Conservation (phyloP, 2,888 invertebrate genomes). For the Caenorhabditis auriculariae region DNA sequence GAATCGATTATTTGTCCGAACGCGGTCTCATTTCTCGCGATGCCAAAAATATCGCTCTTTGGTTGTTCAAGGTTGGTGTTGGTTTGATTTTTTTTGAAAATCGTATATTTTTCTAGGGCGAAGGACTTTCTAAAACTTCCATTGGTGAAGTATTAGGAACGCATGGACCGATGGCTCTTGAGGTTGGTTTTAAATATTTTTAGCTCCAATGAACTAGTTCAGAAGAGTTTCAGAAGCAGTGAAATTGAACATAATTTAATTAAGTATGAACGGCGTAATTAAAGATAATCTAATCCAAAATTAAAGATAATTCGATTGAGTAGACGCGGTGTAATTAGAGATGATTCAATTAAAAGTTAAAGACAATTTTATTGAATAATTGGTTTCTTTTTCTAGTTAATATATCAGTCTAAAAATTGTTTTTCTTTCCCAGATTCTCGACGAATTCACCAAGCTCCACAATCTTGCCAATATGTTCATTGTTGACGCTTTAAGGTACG, state of each 20-base stretch:
- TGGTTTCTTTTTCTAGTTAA: neutral
- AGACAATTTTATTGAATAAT: too few species aligned
- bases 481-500: slow-evolving; percentile 37
- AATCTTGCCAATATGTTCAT: slow-evolving; percentile 34
- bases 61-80: slow-evolving; percentile 26
- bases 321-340: too few species aligned
- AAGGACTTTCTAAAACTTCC: slow-evolving; percentile 39
- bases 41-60: slow-evolving; percentile 29
- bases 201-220: too few species aligned
- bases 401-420: neutral
- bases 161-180: slow-evolving; percentile 34
- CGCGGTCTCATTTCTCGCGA: slow-evolving; percentile 28
- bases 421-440: slow-evolving; percentile 23
- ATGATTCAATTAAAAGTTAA: too few species aligned
- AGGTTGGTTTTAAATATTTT: too few species aligned
- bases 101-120: slow-evolving; percentile 23
- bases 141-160: slow-evolving; percentile 43
- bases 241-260: too few species aligned
- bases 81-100: neutral
- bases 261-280: too few species aligned
- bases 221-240: too few species aligned
- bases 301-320: too few species aligned
- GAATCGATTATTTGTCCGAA: slow-evolving; percentile 35
- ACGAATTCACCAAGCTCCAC: slow-evolving; percentile 33
- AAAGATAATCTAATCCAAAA: too few species aligned